Conservation (phyloP, 1,140 invertebrate species). For the Psix sp. region DNA sequence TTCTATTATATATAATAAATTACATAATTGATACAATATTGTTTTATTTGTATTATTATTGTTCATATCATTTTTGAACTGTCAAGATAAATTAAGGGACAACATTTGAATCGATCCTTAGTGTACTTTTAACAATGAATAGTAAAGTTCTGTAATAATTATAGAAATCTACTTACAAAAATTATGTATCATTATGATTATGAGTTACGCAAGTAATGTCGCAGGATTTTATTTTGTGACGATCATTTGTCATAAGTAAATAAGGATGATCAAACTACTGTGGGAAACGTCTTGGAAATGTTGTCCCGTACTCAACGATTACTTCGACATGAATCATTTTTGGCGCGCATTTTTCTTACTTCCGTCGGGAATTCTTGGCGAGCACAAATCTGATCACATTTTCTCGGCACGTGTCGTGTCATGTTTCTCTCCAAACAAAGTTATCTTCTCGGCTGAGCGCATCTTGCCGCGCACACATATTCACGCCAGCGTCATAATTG, state of each 20-base stretch:
- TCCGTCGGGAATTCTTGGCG: slow-evolving; percentile 38
- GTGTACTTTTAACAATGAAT: too few relatives aligned
- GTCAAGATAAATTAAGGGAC: too few relatives aligned
- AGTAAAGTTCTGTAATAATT: too few relatives aligned
- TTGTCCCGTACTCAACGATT: slow-evolving; percentile 43
- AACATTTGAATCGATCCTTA: too few relatives aligned
- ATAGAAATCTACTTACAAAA: too few relatives aligned
- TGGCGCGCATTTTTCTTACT: slow-evolving; percentile 29
- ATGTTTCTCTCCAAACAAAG: slow-evolving; percentile 51
- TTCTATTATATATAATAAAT: too few relatives aligned
- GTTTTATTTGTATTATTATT: too few relatives aligned
- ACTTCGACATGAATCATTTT: slow-evolving; percentile 55
- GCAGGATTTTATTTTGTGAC: slow-evolving; percentile 4
- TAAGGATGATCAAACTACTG: slow-evolving; percentile 20
- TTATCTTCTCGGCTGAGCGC: slow-evolving; percentile 38
- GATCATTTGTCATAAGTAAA: slow-evolving; percentile 24
- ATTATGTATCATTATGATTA: too few relatives aligned
- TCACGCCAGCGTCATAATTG: slow-evolving; percentile 51
- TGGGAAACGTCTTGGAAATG: slow-evolving; percentile 19
- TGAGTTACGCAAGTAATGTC: too few relatives aligned
- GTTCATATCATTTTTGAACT: too few relatives aligned
- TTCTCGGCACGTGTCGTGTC: slow-evolving; percentile 57
- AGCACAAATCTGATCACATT: slow-evolving; percentile 54
- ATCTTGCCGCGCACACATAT: slow-evolving; percentile 48
- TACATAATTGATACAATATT: too few relatives aligned